These are phyloP conservation scores for Xiphophorus birchmanni DNA, from an alignment of 2,797 vertebrate species.

Conservation along the genomic window DNA sequence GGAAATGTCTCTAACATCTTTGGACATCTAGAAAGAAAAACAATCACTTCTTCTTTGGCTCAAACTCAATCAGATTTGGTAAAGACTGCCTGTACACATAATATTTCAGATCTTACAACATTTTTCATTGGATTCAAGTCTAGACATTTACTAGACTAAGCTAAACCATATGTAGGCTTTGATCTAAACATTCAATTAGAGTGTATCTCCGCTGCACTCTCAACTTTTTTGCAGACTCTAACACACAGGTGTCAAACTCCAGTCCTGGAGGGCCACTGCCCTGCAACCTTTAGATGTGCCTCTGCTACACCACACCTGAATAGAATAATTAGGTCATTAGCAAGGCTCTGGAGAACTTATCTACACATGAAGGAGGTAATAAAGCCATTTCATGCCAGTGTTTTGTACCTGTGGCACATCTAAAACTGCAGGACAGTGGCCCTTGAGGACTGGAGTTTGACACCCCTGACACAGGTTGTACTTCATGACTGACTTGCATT, in stretches of 20 bases:
- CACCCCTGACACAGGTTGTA: background rate
- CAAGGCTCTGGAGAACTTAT: too few relatives aligned
- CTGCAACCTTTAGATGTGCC: too few relatives aligned
- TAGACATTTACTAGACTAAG: background rate
- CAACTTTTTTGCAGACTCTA: background rate
- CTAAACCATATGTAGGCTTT: background rate
- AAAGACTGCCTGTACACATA: background rate
- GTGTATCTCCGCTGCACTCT: background rate
- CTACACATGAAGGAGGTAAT: too few relatives aligned
- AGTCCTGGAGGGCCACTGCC: too few relatives aligned
- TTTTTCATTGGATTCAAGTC: background rate
- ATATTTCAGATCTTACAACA: background rate
- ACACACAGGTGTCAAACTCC: too few relatives aligned
- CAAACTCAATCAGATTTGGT: background rate
- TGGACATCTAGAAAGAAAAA: background rate
- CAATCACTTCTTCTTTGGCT: background rate
- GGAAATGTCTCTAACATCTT: background rate
- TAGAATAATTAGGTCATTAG: too few relatives aligned
- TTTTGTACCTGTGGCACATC: too few relatives aligned
- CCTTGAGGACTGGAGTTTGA: too few relatives aligned
- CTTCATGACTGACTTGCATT: background rate
- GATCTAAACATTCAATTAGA: background rate
- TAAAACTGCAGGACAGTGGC: too few relatives aligned
- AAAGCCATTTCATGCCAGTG: too few relatives aligned
- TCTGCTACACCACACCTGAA: too few relatives aligned